These are phyloP conservation scores for Patagioenas fasciata DNA, from an alignment of 2,113 vertebrate species.

Conservation along the genomic window DNA sequence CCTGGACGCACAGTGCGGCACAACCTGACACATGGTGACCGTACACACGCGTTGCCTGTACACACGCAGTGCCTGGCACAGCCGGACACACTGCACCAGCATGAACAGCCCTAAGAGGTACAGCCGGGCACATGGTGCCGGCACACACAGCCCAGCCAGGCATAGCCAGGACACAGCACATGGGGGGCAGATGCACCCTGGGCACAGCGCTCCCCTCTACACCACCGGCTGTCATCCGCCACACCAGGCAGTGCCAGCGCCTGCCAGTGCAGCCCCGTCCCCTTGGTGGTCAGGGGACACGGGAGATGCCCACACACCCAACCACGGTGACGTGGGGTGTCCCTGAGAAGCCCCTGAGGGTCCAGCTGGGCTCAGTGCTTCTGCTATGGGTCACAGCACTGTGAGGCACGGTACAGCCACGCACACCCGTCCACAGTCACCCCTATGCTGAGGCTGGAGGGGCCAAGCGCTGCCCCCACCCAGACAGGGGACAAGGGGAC, in stretches of 20 bases:
- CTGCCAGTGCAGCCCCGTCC: neutral
- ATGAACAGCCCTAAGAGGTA: neutral
- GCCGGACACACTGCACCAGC: neutral
- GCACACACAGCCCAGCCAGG: no score
- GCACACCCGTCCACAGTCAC: fast-evolving
- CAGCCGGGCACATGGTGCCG: neutral
- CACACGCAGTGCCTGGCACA: neutral
- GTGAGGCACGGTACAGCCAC: neutral
- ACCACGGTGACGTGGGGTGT: fast-evolving
- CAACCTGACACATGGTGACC: no score
- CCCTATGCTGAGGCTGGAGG: neutral
- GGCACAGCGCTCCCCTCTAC: fast-evolving
- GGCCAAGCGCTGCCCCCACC: neutral
- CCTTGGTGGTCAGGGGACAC: neutral
- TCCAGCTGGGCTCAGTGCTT: neutral
- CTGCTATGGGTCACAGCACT: fast-evolving
- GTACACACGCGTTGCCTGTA: neutral
- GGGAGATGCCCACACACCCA: neutral
- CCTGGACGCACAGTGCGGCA: neutral
- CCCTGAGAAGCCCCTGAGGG: neutral
- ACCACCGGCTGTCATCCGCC: neutral
- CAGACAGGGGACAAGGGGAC: neutral
- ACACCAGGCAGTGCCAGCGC: neutral
- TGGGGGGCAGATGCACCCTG: neutral
- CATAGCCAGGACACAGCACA: no score